phyloP scores from a whole-genome alignment of 92 coral and sea anemone species.

The Epizoanthus rinbou region DNA sequence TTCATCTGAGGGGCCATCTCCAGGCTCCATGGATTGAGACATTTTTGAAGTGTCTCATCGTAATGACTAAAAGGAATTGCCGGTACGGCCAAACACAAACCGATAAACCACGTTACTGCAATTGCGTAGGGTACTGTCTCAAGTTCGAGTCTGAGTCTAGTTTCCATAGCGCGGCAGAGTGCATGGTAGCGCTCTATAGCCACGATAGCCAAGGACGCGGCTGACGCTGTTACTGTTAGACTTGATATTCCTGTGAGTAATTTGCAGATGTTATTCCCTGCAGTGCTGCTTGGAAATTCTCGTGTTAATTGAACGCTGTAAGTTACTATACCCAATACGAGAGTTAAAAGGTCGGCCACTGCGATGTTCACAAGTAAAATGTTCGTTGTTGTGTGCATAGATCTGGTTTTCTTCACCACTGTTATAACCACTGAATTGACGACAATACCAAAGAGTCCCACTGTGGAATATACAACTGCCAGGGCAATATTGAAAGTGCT shows the following conservation, averaged over 20 bases:
- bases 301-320: neutral
- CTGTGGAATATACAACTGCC: neutral
- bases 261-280: neutral
- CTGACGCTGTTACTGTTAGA: neutral
- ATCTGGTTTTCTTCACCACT: neutral
- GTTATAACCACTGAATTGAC: neutral
- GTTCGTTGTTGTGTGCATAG: slow-evolving; percentile 11
- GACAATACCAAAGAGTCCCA: neutral
- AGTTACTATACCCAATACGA: neutral
- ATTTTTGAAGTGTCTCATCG: neutral
- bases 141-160: neutral
- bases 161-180: neutral
- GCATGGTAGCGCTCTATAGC: neutral
- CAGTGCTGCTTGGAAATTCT: neutral
- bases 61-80: neutral
- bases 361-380: neutral
- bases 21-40: neutral
- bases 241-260: neutral
- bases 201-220: neutral
- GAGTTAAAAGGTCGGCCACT: neutral
- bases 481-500: neutral
- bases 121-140: neutral
- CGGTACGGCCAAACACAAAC: neutral
- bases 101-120: neutral
- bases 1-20: neutral